A percentile compares a stretch with the other conserved stretches of the same genome.
These are phyloP conservation scores for Nannoperca australis DNA, from an alignment of 2,797 vertebrate species.

Conservation along the genomic window DNA sequence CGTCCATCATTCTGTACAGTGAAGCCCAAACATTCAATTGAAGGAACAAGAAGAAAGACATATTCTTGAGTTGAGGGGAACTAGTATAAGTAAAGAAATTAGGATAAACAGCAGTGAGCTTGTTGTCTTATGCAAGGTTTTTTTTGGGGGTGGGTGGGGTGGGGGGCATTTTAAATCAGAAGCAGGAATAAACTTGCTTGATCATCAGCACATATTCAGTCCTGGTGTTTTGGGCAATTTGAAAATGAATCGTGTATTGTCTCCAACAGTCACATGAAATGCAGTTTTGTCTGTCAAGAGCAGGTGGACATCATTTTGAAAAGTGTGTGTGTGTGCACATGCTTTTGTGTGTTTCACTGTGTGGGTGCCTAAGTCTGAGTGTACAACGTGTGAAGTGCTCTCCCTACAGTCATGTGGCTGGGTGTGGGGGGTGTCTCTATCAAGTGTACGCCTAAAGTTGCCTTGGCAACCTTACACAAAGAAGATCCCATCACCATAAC, in stretches of 20 bases:
- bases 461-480: slow-evolving; percentile 85
- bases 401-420: slow-evolving; percentile 73
- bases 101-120: neutral
- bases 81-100: neutral
- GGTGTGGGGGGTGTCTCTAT: slow-evolving; percentile 63
- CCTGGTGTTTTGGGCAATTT: neutral
- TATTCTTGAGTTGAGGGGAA: no score
- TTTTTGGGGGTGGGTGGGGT: no score
- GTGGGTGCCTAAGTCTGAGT: slow-evolving; percentile 56
- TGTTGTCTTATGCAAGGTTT: neutral
- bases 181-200: neutral
- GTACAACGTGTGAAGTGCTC: slow-evolving; percentile 74
- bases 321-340: slow-evolving; percentile 23
- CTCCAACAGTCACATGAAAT: slow-evolving; percentile 13
- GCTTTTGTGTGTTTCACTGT: slow-evolving; percentile 44
- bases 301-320: slow-evolving; percentile 34
- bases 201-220: neutral
- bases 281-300: slow-evolving; percentile 24
- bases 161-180: neutral
- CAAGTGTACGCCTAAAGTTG: slow-evolving; percentile 82
- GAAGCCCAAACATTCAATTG: no score
- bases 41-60: no score
- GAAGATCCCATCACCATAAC: slow-evolving; percentile 84
- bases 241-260: slow-evolving; percentile 24
- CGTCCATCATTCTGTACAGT: no score